Conservation (phyloP, 1,140 invertebrate species). For the Drosophila seguyi region DNA sequence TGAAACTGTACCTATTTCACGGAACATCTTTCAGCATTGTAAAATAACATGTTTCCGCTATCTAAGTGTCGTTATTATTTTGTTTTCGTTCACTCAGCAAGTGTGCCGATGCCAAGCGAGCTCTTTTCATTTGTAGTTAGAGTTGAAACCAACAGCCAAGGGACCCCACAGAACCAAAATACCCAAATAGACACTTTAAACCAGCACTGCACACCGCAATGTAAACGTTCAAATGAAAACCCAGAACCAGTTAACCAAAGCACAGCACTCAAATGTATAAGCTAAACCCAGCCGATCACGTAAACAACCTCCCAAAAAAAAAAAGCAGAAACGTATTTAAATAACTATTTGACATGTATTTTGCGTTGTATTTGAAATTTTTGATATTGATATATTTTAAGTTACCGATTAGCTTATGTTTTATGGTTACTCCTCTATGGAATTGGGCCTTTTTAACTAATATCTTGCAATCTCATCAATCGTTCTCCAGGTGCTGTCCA, state of each 20-base stretch:
- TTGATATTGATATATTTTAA: constrained; percentile 26
- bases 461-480: constrained; percentile 16
- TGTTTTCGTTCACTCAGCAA: constrained; percentile 39
- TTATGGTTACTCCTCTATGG: constrained; percentile 2
- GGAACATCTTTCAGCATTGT: constrained; percentile 37
- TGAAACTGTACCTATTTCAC: constrained; percentile 14
- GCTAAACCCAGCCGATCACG: background rate
- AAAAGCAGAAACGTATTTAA: constrained; percentile 14
- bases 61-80: constrained; percentile 42
- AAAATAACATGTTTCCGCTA: constrained; percentile 31
- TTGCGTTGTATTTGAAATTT: constrained; percentile 46
- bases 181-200: constrained; percentile 14
- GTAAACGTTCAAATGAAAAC: constrained; percentile 38
- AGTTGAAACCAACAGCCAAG: constrained; percentile 3
- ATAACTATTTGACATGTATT: constrained; percentile 37
- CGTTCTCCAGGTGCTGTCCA: constrained; percentile 91
- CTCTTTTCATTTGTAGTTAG: constrained; percentile 53
- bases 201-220: constrained; percentile 50
- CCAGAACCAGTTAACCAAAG: constrained; percentile 6
- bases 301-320: constrained; percentile 8
- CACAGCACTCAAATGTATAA: constrained; percentile 14
- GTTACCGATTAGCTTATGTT: constrained; percentile 20
- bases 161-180: constrained; percentile 8
- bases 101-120: constrained; percentile 49
- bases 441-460: constrained; percentile 13